A percentile compares a stretch with the other conserved stretches of the same genome.
Evolutionary conservation across 2,113 vertebrate genomes (phyloP).

Genomic region (Microcebus tavaratra): DNA sequence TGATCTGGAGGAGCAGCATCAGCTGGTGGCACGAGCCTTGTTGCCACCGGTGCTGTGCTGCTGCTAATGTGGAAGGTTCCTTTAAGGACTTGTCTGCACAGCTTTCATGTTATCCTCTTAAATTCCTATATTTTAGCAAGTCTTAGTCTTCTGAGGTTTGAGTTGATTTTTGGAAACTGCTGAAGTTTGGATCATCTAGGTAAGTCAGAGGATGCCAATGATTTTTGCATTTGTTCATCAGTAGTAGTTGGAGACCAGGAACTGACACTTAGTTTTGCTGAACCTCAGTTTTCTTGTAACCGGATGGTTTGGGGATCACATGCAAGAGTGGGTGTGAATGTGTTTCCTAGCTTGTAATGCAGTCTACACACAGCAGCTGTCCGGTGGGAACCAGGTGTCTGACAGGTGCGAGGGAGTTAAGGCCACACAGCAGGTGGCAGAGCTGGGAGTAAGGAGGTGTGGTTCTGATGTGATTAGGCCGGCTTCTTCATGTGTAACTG

Average conservation of each 20-base stretch:
- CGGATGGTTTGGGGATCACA: rapidly evolving
- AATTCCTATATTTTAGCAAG: rapidly evolving
- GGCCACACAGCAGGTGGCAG: background rate
- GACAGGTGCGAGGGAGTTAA: rapidly evolving
- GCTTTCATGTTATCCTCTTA: background rate
- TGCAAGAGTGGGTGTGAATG: rapidly evolving
- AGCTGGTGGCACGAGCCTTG: background rate
- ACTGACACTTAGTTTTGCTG: rapidly evolving
- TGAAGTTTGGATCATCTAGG: rapidly evolving
- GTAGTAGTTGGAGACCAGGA: rapidly evolving
- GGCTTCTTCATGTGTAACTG: rapidly evolving
- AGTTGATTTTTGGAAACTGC: background rate
- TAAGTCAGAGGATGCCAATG: rapidly evolving
- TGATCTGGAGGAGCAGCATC: background rate
- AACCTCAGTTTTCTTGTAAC: background rate
- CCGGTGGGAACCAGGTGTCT: rapidly evolving
- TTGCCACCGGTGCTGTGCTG: rapidly evolving
- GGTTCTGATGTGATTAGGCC: rapidly evolving
- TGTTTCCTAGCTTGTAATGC: background rate
- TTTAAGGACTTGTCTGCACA: rapidly evolving
- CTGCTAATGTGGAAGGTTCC: rapidly evolving
- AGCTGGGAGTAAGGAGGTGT: rapidly evolving
- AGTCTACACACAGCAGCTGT: rapidly evolving
- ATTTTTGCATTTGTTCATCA: rapidly evolving
- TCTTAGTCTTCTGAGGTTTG: background rate